A percentile compares a stretch with the other conserved stretches of the same genome.
These are phyloP conservation scores for Zaprionus davidi DNA, from an alignment of 1,140 invertebrate genomes.

Conservation along the genomic window DNA sequence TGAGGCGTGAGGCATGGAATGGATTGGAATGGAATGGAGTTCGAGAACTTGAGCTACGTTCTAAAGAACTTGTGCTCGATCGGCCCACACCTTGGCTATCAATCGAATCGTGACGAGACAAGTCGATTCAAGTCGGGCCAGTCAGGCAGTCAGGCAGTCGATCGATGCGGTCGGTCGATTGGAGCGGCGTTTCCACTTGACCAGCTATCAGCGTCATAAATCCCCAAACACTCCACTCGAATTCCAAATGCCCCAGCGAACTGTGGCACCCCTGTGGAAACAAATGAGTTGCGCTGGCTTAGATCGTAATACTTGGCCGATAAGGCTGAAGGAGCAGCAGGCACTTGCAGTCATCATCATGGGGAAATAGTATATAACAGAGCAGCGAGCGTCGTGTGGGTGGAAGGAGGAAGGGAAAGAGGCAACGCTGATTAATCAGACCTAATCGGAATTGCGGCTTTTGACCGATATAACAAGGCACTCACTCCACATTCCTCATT, in stretches of 20 bases:
- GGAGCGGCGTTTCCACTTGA: constrained; percentile 63
- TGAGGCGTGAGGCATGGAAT: not conserved
- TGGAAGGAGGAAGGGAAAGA: not conserved
- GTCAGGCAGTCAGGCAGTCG: constrained; percentile 3
- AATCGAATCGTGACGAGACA: constrained; percentile 66
- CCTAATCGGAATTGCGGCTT: constrained; percentile 76
- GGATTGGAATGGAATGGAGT: not conserved
- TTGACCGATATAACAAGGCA: constrained; percentile 74
- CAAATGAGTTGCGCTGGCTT: constrained; percentile 71
- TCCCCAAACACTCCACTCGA: constrained; percentile 78
- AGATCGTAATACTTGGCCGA: constrained; percentile 52
- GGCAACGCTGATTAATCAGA: constrained; percentile 70
- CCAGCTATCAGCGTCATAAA: constrained; percentile 78
- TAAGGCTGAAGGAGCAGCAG: constrained; percentile 21
- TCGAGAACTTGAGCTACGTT: not conserved
- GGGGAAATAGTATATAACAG: constrained; percentile 24
- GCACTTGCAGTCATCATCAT: constrained; percentile 17
- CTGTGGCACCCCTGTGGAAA: constrained; percentile 52
- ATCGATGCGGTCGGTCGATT: constrained; percentile 5
- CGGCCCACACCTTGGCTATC: constrained; percentile 59
- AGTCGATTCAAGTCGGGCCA: not conserved
- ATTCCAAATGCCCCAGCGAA: constrained; percentile 56
- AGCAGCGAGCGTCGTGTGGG: not conserved
- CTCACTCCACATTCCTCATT: constrained; percentile 46
- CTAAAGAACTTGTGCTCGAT: constrained; percentile 18